These are phyloP conservation scores for Drosophila repleta DNA, from an alignment of 1,140 invertebrate genomes.

Conservation along the genomic window DNA sequence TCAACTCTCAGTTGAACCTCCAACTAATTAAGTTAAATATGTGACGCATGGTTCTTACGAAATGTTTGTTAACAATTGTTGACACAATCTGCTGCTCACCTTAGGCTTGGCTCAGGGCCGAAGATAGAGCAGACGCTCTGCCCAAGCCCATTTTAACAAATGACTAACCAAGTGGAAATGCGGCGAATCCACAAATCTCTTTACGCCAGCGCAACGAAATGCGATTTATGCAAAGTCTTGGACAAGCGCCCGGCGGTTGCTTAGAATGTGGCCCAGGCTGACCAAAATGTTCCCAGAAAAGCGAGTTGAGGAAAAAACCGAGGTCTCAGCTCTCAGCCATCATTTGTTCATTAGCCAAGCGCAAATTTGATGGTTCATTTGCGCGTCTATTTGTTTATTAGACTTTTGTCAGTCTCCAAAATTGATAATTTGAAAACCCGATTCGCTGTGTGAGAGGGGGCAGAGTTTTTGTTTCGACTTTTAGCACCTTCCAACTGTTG, in stretches of 20 bases:
- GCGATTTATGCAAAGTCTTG: constrained; percentile 44
- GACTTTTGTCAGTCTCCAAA: constrained; percentile 22
- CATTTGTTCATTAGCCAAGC: constrained; percentile 42
- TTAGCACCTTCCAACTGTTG: constrained; percentile 54
- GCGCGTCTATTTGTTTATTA: constrained; percentile 34
- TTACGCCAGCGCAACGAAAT: constrained; percentile 24
- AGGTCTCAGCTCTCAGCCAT: constrained; percentile 39
- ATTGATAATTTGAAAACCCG: constrained; percentile 63
- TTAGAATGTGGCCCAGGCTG: constrained; percentile 15
- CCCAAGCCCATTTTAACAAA: constrained; percentile 57
- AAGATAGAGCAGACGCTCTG: constrained; percentile 9
- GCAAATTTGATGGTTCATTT: constrained; percentile 51
- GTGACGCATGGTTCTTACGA: constrained; percentile 19
- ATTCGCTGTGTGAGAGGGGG: constrained; percentile 29
- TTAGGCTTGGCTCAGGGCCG: constrained; percentile 16
- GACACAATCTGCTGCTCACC: constrained; percentile 65
- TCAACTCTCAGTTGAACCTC: constrained; percentile 39
- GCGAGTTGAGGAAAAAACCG: constrained; percentile 26
- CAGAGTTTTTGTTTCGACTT: constrained; percentile 17
- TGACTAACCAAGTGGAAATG: constrained; percentile 79
- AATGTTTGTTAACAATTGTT: constrained; percentile 60
- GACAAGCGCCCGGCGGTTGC: background rate
- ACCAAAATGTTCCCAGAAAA: background rate
- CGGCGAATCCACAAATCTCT: constrained; percentile 33
- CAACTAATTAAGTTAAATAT: constrained; percentile 33